Percentiles rank a stretch among this genome's conserved stretches.
Conservation (phyloP, 1,140 invertebrate species). For the Neodiprion lecontei region DNA sequence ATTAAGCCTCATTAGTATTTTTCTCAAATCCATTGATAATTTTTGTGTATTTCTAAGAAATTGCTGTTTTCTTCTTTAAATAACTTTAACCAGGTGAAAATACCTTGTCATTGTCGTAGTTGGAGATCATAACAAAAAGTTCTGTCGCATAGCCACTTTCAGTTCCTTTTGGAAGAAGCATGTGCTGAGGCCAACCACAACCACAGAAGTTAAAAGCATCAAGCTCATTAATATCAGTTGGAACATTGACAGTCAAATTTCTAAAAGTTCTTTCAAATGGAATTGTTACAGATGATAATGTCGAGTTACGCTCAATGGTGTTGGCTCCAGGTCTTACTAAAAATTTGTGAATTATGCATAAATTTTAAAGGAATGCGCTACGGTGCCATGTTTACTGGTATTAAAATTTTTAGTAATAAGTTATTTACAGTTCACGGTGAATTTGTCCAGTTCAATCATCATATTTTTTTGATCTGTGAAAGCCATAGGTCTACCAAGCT, state of each 20-base stretch:
- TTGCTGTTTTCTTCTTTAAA: background rate
- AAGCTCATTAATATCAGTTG: constrained; percentile 43
- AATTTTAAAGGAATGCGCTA: background rate
- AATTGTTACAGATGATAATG: constrained; percentile 70
- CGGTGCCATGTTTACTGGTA: background rate
- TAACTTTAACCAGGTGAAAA: background rate
- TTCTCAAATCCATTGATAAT: too few species aligned
- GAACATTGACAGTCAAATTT: constrained; percentile 58
- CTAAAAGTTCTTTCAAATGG: constrained; percentile 71
- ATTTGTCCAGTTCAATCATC: constrained; percentile 60
- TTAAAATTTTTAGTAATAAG: too few species aligned
- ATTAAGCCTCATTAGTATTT: too few species aligned
- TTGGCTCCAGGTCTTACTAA: constrained; percentile 66
- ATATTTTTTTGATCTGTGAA: constrained; percentile 55
- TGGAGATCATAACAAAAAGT: constrained; percentile 62
- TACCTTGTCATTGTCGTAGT: constrained; percentile 51
- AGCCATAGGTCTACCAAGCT: constrained; percentile 45
- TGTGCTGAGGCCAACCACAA: constrained; percentile 65
- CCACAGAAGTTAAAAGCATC: constrained; percentile 62
- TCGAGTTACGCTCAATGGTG: constrained; percentile 63
- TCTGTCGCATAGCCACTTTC: constrained; percentile 53
- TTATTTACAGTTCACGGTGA: constrained; percentile 48
- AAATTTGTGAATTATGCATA: constrained; percentile 22
- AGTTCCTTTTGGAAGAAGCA: constrained; percentile 61
- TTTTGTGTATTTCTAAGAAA: background rate